Conservation (phyloP, 2,888 invertebrate species). For the Bunonema sp. region DNA sequence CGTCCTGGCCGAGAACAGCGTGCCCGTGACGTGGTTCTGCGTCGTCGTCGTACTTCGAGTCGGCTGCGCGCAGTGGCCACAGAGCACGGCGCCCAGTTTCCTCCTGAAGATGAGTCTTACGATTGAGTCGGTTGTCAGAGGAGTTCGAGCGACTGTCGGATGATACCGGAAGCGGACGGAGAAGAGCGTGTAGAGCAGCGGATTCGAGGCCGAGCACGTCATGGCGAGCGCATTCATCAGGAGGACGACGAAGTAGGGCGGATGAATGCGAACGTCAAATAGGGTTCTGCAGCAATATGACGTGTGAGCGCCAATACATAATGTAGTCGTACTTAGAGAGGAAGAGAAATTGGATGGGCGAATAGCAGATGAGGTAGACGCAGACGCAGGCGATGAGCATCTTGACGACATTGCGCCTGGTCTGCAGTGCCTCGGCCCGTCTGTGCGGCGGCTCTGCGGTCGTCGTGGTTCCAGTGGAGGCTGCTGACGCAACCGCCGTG, state of each 20-base stretch:
- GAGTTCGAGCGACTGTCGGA: too few relatives aligned
- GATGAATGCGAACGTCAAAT: conserved; percentile 19
- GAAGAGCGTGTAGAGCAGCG: conserved; percentile 38
- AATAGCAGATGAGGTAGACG: conserved; percentile 49
- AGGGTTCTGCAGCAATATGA: conserved; percentile 17
- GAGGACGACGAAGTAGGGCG: conserved; percentile 28
- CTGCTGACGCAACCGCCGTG: too few relatives aligned
- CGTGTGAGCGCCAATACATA: background rate
- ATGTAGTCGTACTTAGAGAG: conserved; percentile 20
- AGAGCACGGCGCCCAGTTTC: background rate
- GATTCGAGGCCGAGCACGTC: conserved; percentile 37
- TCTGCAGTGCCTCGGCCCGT: conserved; percentile 22
- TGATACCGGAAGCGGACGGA: conserved; percentile 28
- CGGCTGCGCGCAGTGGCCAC: too few relatives aligned
- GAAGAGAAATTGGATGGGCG: conserved; percentile 46
- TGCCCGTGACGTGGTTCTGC: too few relatives aligned
- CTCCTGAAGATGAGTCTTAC: background rate
- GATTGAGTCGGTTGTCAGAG: background rate
- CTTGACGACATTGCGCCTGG: conserved; percentile 46
- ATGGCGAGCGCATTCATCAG: conserved; percentile 35
- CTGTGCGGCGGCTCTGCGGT: conserved; percentile 1
- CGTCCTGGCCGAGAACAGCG: too few relatives aligned
- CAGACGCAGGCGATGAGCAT: conserved; percentile 48
- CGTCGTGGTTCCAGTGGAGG: too few relatives aligned
- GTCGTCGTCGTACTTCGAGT: too few relatives aligned